Base-by-base conservation (phyloP, 2,113 vertebrate genomes). In the Polyodon spathula region DNA sequence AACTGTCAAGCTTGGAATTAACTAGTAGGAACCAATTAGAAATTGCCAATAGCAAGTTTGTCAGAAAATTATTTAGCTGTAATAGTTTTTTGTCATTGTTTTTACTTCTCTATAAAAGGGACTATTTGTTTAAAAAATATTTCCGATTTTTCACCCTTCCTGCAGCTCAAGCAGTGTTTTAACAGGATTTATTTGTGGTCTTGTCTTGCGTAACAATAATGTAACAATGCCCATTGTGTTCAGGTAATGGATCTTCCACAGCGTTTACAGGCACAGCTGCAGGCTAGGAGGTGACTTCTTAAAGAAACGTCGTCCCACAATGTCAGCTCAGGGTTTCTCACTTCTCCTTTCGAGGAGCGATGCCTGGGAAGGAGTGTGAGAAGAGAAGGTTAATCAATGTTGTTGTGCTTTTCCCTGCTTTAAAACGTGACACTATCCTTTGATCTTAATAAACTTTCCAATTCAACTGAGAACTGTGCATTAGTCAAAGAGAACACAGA, bases 61-160 rank as follows among this genome's bases (percentile, higher is more conserved):
- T 68, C 60, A 60, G 51, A 65, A 64, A 41, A 66, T 2, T 0
- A 14, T 69, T 65, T 63, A 68, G 58, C 63, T 70, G 61, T 57
- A 4, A 50, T 14, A 38, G 40, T 0, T 0, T 62, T 60, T 6
- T 16, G 0, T 1, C 39, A 0, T 48, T 3, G 4, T 37, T 37
- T 51, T 37, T 54, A 0, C 48, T 63, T 63, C 69, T 61, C 43
- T 3, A 37, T 0, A 14, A 55, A 55, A n/a, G 4, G 15, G 37
- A 55, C 16, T 55, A 55, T 55, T 38, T 55, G 53, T 37, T 55
- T 37, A 17, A 55, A 12, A 55, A 16, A 16, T 17, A 55, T 55
- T 55, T 38, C 53, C 27, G 27, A 38, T 55, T 55, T 17, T 17
- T 55, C 53, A 2, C 6, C 8, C 17, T 8, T 4, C 17, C 53